phyloP scores from a whole-genome alignment of 2,797 vertebrate genomes.

The Malacoraja senta region DNA sequence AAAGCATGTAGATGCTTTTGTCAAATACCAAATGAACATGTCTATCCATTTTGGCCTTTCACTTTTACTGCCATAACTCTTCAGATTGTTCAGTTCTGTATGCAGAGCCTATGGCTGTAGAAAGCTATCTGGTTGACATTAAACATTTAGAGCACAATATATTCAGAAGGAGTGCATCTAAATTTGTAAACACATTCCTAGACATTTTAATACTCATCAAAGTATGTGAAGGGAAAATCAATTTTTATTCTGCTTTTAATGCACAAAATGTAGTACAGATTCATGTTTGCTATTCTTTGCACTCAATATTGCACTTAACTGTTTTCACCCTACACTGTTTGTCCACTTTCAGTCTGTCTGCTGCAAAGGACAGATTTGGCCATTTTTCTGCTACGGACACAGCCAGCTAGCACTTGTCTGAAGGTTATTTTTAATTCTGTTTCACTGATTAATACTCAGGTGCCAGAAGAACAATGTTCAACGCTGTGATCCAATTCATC shows the following conservation, averaged over 20 bases:
- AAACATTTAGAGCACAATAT: background rate
- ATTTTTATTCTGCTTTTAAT: background rate
- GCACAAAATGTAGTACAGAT: background rate
- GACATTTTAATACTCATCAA: background rate
- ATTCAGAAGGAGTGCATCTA: background rate
- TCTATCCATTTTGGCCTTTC: too few species aligned
- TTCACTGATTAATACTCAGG: background rate
- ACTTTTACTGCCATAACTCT: too few species aligned
- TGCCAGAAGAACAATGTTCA: background rate
- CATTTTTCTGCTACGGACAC: background rate
- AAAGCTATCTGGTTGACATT: too few species aligned
- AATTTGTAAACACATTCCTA: background rate
- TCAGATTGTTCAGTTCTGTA: too few species aligned
- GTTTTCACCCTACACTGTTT: background rate
- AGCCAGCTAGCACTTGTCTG: background rate
- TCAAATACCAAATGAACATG: too few species aligned
- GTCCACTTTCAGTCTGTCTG: background rate
- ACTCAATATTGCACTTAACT: background rate
- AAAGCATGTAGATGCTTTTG: too few species aligned
- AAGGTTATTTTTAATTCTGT: background rate
- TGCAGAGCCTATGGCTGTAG: too few species aligned
- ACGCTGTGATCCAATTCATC: background rate
- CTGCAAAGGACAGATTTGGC: background rate
- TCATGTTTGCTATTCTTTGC: background rate
- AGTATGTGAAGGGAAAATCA: background rate